Percentiles rank a stretch among this genome's conserved stretches.
Conservation (phyloP, 2,113 vertebrate species). For the Dendrocopos noguchii region DNA sequence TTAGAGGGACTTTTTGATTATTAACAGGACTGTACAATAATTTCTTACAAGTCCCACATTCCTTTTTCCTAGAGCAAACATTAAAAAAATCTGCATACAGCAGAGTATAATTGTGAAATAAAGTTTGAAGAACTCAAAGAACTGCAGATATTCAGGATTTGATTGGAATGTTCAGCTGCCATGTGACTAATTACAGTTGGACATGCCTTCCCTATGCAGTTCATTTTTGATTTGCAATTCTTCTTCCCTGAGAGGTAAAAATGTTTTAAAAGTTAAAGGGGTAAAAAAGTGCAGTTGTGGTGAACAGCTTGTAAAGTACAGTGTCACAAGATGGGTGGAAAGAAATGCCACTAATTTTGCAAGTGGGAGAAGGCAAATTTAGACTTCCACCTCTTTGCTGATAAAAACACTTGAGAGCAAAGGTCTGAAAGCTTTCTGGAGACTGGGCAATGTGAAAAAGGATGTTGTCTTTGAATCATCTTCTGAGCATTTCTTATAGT, state of each 20-base stretch:
- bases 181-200: background rate
- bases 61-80: constrained; percentile 41
- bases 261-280: background rate
- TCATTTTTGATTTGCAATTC: background rate
- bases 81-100: background rate
- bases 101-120: constrained; percentile 34
- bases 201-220: background rate
- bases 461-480: background rate
- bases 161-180: background rate
- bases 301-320: background rate
- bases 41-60: constrained; percentile 51
- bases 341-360: background rate
- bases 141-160: background rate
- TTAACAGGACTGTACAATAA: constrained; percentile 49
- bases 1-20: constrained; percentile 58
- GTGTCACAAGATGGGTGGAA: background rate
- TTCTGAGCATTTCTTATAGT: background rate
- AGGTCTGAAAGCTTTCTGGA: background rate
- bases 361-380: background rate
- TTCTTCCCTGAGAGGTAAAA: background rate
- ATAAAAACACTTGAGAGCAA: accelerated
- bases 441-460: background rate
- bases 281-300: background rate
- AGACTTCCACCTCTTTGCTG: background rate
- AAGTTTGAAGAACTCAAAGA: constrained; percentile 36